Evolutionary conservation across 2,888 invertebrate species (phyloP).

Genomic region (Drosophila maculinotata): DNA sequence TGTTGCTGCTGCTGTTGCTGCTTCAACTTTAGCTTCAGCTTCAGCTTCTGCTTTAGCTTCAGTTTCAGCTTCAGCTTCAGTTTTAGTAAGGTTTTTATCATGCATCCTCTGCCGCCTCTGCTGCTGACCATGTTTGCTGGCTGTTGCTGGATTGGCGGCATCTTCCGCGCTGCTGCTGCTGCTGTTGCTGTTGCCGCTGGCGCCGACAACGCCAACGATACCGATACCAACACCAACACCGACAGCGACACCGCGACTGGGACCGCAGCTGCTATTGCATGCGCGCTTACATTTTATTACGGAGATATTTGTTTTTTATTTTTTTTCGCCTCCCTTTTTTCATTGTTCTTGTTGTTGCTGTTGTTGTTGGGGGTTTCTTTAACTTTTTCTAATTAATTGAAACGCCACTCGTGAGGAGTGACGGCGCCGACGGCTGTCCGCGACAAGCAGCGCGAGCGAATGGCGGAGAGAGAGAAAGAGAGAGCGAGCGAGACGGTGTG

Average conservation of each 20-base stretch:
- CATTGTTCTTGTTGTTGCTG: constrained; percentile 28
- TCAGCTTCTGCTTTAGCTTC: constrained; percentile 26
- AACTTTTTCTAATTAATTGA: constrained; percentile 82
- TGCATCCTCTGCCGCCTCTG: constrained; percentile 32
- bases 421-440: constrained; percentile 57
- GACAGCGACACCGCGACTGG: constrained; percentile 22
- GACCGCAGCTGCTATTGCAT: constrained; percentile 60
- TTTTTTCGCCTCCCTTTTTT: constrained; percentile 23
- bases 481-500: constrained; percentile 4
- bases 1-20: constrained; percentile 9
- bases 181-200: constrained; percentile 40
- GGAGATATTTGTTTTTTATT: constrained; percentile 76
- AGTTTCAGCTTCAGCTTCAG: constrained; percentile 20
- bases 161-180: constrained; percentile 61
- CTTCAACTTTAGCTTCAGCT: constrained; percentile 10
- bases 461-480: constrained; percentile 11
- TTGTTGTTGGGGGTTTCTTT: constrained; percentile 62
- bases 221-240: constrained; percentile 20
- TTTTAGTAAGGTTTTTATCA: constrained; percentile 62
- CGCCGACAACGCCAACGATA: constrained; percentile 45
- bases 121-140: constrained; percentile 62
- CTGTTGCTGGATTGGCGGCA: constrained; percentile 69
- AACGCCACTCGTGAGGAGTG: constrained; percentile 78
- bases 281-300: constrained; percentile 82
- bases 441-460: constrained; percentile 28